Conservation (phyloP, 2,888 invertebrate species). For the Luperina testacea region DNA sequence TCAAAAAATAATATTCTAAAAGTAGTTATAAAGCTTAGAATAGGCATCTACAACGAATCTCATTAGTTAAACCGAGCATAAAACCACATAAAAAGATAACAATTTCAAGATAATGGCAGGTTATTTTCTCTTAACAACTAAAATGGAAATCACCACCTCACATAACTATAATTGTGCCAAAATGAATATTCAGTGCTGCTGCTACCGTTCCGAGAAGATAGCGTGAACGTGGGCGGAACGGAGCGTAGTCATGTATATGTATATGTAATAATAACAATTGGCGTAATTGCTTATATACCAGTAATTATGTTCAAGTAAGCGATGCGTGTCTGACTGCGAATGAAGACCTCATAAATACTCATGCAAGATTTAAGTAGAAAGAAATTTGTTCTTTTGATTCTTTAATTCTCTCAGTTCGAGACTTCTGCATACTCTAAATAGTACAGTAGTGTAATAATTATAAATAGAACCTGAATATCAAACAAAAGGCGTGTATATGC, state of each 20-base stretch:
- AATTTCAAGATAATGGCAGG: constrained; percentile 21
- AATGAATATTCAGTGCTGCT: constrained; percentile 53
- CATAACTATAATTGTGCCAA: constrained; percentile 43
- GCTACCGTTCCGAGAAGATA: constrained; percentile 21
- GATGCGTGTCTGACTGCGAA: constrained; percentile 32
- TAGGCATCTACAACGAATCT: not conserved
- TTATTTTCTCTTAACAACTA: constrained; percentile 38
- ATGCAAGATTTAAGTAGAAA: not conserved
- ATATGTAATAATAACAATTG: constrained; percentile 52
- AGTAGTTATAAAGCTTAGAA: constrained; percentile 18
- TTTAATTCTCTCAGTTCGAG: not conserved
- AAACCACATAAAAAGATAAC: constrained; percentile 43
- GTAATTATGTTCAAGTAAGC: constrained; percentile 32
- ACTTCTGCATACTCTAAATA: constrained; percentile 3
- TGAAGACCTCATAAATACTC: constrained; percentile 20
- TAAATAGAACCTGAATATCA: constrained; percentile 22
- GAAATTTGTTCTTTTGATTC: not conserved
- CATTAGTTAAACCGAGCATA: constrained; percentile 45
- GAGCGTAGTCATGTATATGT: constrained; percentile 33
- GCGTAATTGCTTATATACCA: constrained; percentile 42
- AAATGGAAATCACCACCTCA: constrained; percentile 37
- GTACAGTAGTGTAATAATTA: constrained; percentile 1
- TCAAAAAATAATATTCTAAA: not conserved
- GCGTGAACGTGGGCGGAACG: constrained; percentile 43
- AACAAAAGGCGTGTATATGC: constrained; percentile 39